These are phyloP conservation scores for Dasypus novemcinctus DNA, from an alignment of 2,113 vertebrate species.

Conservation along the genomic window DNA sequence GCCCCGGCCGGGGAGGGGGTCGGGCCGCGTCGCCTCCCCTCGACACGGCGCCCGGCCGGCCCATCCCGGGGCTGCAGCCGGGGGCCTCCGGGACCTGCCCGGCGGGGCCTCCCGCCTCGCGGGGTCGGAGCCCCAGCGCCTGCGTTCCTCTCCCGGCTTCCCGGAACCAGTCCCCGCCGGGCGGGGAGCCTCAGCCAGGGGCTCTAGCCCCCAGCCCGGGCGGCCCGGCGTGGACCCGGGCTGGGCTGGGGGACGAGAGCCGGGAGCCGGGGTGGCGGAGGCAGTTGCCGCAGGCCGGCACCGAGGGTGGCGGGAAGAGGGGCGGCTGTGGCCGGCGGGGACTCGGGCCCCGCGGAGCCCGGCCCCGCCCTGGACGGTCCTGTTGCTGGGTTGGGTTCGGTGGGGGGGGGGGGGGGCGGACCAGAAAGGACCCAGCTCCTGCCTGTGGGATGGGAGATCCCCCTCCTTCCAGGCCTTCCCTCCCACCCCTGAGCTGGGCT, in stretches of 20 bases:
- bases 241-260: neutral
- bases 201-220: neutral
- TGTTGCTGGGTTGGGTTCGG: neutral
- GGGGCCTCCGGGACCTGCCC: neutral
- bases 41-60: neutral
- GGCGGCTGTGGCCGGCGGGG: neutral
- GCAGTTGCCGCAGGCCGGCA: neutral
- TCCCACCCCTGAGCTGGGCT: neutral
- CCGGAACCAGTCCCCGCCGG: neutral
- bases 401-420: neutral
- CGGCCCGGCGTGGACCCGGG: neutral
- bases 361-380: neutral
- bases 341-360: neutral
- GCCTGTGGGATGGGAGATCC: neutral
- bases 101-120: neutral
- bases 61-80: neutral
- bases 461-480: neutral
- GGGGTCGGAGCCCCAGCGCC: neutral
- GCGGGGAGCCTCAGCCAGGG: neutral
- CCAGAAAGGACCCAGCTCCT: neutral
- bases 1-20: neutral
- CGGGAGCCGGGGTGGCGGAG: neutral
- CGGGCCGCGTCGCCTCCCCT: neutral
- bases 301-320: conserved; percentile 42
- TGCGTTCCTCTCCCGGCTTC: neutral